Conservation (phyloP, 2,888 invertebrate species). For the Andrena minutula region DNA sequence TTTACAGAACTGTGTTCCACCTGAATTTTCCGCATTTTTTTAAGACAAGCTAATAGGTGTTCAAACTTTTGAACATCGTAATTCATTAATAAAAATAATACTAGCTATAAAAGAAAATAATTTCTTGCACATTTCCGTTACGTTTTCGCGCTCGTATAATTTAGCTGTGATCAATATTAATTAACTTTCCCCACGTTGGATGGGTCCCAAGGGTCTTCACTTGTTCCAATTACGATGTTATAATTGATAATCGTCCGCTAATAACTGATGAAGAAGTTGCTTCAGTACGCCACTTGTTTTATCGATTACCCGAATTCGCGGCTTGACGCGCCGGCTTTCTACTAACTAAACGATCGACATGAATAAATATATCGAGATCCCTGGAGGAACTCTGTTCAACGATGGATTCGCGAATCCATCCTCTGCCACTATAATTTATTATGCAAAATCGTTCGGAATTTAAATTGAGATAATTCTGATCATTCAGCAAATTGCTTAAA, state of each 20-base stretch:
- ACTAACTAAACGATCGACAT: background rate
- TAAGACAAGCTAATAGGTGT: background rate
- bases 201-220: background rate
- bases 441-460: slow-evolving; percentile 3
- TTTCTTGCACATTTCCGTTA: background rate
- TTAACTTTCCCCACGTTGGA: background rate
- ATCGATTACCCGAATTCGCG: background rate
- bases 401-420: background rate
- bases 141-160: background rate
- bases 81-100: background rate
- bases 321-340: background rate
- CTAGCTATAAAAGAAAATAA: background rate
- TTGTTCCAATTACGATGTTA: slow-evolving; percentile 8
- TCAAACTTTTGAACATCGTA: background rate
- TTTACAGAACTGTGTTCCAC: background rate
- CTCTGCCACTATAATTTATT: background rate
- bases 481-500: background rate
- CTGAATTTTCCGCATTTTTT: background rate
- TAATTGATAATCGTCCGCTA: slow-evolving; percentile 7
- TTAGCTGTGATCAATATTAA: slow-evolving; percentile 17
- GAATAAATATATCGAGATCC: background rate
- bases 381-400: background rate
- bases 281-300: background rate
- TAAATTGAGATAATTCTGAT: background rate
- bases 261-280: background rate